Evolutionary conservation across 2,888 invertebrate species (phyloP).

Genomic region (Strigamia maritima): DNA sequence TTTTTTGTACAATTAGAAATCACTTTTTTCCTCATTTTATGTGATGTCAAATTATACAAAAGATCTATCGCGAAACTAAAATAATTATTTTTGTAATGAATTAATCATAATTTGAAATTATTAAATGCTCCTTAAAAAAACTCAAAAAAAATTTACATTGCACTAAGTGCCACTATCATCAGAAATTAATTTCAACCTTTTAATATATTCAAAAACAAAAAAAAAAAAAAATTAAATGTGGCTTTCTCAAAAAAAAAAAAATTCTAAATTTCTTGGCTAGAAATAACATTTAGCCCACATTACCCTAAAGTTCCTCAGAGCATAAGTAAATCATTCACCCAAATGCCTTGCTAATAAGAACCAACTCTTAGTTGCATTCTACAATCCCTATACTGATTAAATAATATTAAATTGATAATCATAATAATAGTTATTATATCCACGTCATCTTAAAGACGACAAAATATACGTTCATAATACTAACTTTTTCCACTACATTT

Average conservation of each 20-base stretch:
- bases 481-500: conserved; percentile 4
- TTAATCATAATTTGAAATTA: neutral
- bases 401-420: neutral
- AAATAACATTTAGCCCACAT: neutral
- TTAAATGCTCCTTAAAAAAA: neutral
- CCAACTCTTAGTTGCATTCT: neutral
- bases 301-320: conserved; percentile 4
- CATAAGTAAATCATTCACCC: conserved; percentile 4
- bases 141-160: neutral
- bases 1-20: too few species aligned
- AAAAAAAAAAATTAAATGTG: neutral
- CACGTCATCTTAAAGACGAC: neutral
- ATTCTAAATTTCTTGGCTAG: neutral
- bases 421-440: conserved; percentile 4
- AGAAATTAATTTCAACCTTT: neutral
- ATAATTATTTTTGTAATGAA: too few species aligned
- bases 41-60: too few species aligned
- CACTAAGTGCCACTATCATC: neutral
- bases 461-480: neutral
- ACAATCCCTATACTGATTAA: conserved; percentile 4
- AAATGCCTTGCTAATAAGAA: neutral
- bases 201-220: neutral
- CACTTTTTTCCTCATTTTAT: too few species aligned
- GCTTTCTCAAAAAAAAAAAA: neutral
- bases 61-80: too few species aligned